Conservation (phyloP, 2,888 invertebrate species). For the Agrotis exclamationis region DNA sequence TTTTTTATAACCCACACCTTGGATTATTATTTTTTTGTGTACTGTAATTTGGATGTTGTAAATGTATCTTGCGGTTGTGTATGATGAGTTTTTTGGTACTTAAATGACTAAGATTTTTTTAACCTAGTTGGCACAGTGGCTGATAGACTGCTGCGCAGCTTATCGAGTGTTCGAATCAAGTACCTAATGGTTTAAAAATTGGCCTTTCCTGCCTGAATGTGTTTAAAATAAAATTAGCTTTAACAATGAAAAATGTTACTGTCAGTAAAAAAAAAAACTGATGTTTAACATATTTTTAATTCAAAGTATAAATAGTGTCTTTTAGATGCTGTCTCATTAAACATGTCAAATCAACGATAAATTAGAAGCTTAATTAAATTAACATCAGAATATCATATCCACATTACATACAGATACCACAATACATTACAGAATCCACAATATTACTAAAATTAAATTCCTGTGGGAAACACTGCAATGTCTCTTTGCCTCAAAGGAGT, state of each 20-base stretch:
- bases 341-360: neutral
- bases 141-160: too few relatives aligned
- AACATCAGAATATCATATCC: neutral
- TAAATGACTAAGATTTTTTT: neutral
- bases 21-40: constrained; percentile 63
- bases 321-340: neutral
- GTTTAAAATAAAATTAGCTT: too few relatives aligned
- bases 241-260: too few relatives aligned
- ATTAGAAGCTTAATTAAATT: neutral
- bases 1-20: constrained; percentile 77
- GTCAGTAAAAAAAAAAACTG: too few relatives aligned
- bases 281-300: too few relatives aligned
- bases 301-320: too few relatives aligned
- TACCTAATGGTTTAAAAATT: too few relatives aligned
- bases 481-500: constrained; percentile 68
- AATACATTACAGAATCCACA: constrained; percentile 33
- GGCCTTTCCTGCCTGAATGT: too few relatives aligned
- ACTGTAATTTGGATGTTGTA: constrained; percentile 27
- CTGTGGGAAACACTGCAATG: constrained; percentile 42
- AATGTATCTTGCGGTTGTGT: constrained; percentile 14
- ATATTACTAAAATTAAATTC: constrained; percentile 57
- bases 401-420: neutral
- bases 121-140: too few relatives aligned
- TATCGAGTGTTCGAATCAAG: too few relatives aligned
- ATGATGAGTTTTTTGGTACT: neutral